Evolutionary conservation across 2,797 vertebrate species (phyloP), one percentile per base, ranked within the genome.

Genomic region (Acanthurus tractus): DNA sequence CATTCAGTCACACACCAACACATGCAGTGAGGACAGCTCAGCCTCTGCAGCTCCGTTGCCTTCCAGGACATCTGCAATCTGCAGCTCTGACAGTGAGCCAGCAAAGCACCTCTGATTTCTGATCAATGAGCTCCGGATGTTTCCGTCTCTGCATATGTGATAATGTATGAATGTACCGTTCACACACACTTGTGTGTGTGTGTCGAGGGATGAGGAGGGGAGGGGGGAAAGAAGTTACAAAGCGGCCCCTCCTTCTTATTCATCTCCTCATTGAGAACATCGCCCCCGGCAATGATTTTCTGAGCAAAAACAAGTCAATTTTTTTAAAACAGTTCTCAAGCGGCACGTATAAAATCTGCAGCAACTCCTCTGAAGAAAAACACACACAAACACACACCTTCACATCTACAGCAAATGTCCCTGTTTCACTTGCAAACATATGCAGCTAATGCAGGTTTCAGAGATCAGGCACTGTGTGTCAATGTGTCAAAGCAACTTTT

Each of bases 21-120:
- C 42, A 61, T n/a, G 50, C 65, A 63, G 6, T 23, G 58, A 75
- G 36, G 74, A 71, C 61, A 59, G 48, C 61, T 72, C 50, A 6
- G 58, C 67, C 62, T 72, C 53, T 71, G 72, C 69, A 22, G 70
- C 22, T 29, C 3, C 25, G 0, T 40, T 11, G 38, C 38, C 38
- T 40, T 40, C 38, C 7, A 40, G 8, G 38, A 40, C 38, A 29
- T 82, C 29, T 82, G 45, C 52, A 63, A 61, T 77, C 66, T 77
- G 77, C 67, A 73, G 54, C 77, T 74, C 55, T 57, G 56, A 52
- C 81, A 69, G 63, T 6, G 14, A 78, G 81, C 74, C 54, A 74
- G 71, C 52, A 66, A 50, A 63, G 55, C 63, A 74, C 56, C 59
- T 81, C 71, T 79, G 66, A 77, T 77, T 64, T 54, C 75, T 74